phyloP scores from a whole-genome alignment of 2,888 invertebrate genomes.

The Halictus ligatus region DNA sequence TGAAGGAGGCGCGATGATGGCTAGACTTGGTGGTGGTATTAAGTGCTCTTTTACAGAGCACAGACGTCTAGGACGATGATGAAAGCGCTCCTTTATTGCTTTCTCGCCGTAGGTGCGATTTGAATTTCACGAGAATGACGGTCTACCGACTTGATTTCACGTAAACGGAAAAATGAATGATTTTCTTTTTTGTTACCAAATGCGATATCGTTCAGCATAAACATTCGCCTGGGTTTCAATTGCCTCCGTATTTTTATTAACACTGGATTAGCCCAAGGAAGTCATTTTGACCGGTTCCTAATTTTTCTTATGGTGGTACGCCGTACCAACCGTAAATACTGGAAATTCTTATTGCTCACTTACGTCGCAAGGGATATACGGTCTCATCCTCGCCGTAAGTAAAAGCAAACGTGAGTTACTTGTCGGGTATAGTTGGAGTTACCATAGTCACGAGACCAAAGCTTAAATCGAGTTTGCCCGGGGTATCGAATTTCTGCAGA shows the following conservation, averaged over 20 bases:
- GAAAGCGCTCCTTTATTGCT: conserved; percentile 70
- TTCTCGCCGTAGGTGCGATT: conserved; percentile 64
- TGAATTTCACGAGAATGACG: conserved; percentile 61
- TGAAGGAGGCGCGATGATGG: conserved; percentile 61
- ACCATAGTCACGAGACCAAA: conserved; percentile 58
- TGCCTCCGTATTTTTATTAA: not conserved
- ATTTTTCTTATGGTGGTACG: too few relatives aligned
- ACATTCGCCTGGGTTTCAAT: not conserved
- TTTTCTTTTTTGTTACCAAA: not conserved
- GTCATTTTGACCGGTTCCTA: too few relatives aligned
- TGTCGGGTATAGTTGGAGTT: conserved; percentile 51
- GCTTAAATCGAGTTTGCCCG: conserved; percentile 71
- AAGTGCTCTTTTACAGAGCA: conserved; percentile 65
- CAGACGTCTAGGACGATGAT: conserved; percentile 62
- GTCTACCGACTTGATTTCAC: conserved; percentile 26
- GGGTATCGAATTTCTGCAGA: conserved; percentile 68
- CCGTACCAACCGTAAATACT: conserved; percentile 38
- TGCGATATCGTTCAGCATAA: not conserved
- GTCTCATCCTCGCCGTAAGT: conserved; percentile 38
- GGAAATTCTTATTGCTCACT: conserved; percentile 27
- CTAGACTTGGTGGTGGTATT: conserved; percentile 61
- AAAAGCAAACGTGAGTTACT: conserved; percentile 54
- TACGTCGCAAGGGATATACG: conserved; percentile 47
- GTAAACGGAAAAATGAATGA: conserved; percentile 18
- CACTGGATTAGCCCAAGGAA: too few relatives aligned